Percentiles rank a stretch among this genome's conserved stretches.
These are phyloP conservation scores for Canis aureus DNA, from an alignment of 2,113 vertebrate genomes.

Conservation along the genomic window DNA sequence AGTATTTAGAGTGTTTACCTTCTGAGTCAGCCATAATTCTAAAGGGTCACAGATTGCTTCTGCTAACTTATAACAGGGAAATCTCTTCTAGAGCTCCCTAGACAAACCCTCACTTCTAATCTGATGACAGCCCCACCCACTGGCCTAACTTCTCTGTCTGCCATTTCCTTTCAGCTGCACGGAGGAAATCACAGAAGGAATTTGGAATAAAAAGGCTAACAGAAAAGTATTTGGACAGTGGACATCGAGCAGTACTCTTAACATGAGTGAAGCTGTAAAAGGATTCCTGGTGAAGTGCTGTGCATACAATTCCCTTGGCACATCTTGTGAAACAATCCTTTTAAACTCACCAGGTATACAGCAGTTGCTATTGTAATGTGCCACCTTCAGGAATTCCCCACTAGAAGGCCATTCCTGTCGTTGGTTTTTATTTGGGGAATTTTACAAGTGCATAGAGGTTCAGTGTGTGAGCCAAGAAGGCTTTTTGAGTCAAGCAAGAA, in stretches of 20 bases:
- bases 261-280: constrained; percentile 38
- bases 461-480: background rate
- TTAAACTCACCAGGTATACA: constrained; percentile 84
- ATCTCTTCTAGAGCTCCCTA: background rate
- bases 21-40: background rate
- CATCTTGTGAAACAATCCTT: constrained; percentile 85
- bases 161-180: constrained; percentile 86
- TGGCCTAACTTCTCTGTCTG: background rate
- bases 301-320: constrained; percentile 86
- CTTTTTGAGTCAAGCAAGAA: constrained; percentile 72
- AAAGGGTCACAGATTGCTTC: constrained; percentile 29
- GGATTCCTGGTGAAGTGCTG: constrained; percentile 88
- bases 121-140: background rate
- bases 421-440: background rate
- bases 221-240: constrained; percentile 86
- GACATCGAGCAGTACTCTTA: constrained; percentile 85
- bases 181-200: constrained; percentile 86
- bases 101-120: background rate
- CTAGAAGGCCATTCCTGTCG: background rate
- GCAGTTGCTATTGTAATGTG: background rate
- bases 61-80: background rate
- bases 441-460: background rate
- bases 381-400: constrained; percentile 24
- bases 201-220: constrained; percentile 80
- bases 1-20: background rate